phyloP scores from a whole-genome alignment of 1,140 invertebrate genomes.

The Caenorhabditis tropicalis region DNA sequence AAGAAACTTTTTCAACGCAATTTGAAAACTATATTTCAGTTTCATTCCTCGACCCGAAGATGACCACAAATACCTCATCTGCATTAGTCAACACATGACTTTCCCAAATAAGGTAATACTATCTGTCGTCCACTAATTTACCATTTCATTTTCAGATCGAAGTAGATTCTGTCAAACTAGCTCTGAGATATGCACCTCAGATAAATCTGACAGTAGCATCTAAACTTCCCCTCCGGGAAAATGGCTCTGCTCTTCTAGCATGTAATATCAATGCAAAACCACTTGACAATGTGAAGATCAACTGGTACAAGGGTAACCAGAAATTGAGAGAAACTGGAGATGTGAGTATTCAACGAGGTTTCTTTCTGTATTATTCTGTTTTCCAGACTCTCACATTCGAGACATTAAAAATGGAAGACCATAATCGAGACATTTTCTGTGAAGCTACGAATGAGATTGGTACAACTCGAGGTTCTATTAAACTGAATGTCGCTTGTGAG shows the following conservation, averaged over 20 bases:
- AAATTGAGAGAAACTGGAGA: constrained; percentile 52
- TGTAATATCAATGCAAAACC: constrained; percentile 59
- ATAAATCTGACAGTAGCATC: constrained; percentile 51
- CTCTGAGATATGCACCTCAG: constrained; percentile 55
- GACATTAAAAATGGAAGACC: constrained; percentile 56
- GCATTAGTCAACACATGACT: constrained; percentile 57
- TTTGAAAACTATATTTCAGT: too few species aligned
- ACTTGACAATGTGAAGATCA: constrained; percentile 53
- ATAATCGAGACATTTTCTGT: constrained; percentile 52
- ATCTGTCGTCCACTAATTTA: neutral
- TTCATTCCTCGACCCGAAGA: constrained; percentile 56
- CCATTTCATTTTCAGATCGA: constrained; percentile 21
- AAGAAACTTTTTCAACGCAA: neutral
- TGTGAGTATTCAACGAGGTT: constrained; percentile 5
- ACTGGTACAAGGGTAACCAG: constrained; percentile 54
- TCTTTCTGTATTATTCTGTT: neutral
- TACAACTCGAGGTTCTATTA: constrained; percentile 47
- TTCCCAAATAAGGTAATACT: constrained; percentile 53
- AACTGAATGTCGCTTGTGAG: constrained; percentile 56
- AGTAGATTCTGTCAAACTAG: constrained; percentile 47
- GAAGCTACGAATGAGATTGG: constrained; percentile 56
- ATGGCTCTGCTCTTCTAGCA: constrained; percentile 51
- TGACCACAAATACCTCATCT: constrained; percentile 54
- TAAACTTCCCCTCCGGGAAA: constrained; percentile 48
- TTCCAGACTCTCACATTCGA: constrained; percentile 57